phyloP scores from a whole-genome alignment of 30 jellyfish, hydroid and myxozoan species.

The Aurelia sp. region DNA sequence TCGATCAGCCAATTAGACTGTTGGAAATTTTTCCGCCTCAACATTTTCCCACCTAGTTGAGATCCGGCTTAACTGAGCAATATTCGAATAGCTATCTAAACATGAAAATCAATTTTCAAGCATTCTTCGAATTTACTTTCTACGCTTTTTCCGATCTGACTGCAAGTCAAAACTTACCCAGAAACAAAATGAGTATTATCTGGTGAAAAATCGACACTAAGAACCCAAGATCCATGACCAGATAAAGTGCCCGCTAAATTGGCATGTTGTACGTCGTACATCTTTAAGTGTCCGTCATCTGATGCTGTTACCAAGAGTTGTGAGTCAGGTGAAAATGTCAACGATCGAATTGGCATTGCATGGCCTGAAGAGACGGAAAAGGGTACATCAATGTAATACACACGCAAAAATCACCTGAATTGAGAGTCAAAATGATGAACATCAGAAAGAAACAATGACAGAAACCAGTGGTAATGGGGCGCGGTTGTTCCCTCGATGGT shows the following conservation, averaged over 20 bases:
- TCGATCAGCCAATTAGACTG: no score
- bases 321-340: constrained; percentile 96
- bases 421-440: no score
- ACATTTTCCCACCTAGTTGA: no score
- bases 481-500: no score
- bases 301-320: constrained; percentile 94
- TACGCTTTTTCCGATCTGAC: background rate
- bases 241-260: constrained; percentile 90
- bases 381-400: no score
- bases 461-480: no score
- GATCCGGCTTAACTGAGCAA: no score
- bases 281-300: constrained; percentile 96
- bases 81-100: no score
- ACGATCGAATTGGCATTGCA: constrained; percentile 97
- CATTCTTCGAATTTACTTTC: background rate
- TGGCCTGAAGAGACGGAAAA: constrained; percentile 62
- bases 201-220: constrained; percentile 93
- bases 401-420: no score
- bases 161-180: constrained; percentile 63
- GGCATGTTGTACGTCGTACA: constrained; percentile 97
- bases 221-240: constrained; percentile 98
- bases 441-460: no score
- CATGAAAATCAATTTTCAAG: no score
- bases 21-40: no score
- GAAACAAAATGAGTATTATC: constrained; percentile 96